Conservation (phyloP, 35 echinoderm and acorn worm genomes). For the Apostichopus japonicus region DNA sequence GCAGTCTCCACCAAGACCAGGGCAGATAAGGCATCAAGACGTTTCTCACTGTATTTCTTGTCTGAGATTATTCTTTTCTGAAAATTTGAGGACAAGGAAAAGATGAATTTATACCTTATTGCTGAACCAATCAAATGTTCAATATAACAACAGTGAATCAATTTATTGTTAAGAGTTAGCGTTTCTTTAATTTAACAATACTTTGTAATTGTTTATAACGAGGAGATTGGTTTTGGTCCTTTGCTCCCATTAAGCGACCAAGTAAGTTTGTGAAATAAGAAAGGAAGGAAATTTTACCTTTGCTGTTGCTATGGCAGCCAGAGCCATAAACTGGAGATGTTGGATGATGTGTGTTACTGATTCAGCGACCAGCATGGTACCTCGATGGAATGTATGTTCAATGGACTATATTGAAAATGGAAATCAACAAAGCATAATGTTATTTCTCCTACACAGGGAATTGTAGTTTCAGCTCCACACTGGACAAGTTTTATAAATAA, state of each 20-base stretch:
- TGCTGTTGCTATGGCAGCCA: conserved; percentile 86
- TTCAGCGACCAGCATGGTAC: conserved; percentile 96
- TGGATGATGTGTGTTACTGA: conserved; percentile 98
- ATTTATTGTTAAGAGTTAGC: not conserved
- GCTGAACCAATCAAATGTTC: not conserved
- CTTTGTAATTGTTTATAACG: not conserved
- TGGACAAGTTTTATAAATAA: too few species aligned
- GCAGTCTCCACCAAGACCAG: conserved; percentile 94
- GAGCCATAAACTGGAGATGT: conserved; percentile 92
- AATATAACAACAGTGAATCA: not conserved
- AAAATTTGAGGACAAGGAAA: not conserved
- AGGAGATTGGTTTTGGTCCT: too few species aligned
- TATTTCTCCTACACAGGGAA: too few species aligned
- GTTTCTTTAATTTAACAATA: too few species aligned
- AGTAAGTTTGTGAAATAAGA: not conserved
- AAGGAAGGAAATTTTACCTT: conserved; percentile 70
- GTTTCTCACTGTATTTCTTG: conserved; percentile 99
- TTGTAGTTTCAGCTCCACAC: too few species aligned
- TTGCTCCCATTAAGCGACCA: too few species aligned
- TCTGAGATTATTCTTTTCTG: conserved; percentile 99
- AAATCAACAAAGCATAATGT: not conserved
- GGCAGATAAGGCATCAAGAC: conserved; percentile 93
- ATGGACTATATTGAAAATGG: conserved; percentile 67
- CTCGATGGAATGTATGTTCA: conserved; percentile 95
- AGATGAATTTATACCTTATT: not conserved